Conservation (phyloP, 2,113 vertebrate species). For the Corythoichthys haematopterus region DNA sequence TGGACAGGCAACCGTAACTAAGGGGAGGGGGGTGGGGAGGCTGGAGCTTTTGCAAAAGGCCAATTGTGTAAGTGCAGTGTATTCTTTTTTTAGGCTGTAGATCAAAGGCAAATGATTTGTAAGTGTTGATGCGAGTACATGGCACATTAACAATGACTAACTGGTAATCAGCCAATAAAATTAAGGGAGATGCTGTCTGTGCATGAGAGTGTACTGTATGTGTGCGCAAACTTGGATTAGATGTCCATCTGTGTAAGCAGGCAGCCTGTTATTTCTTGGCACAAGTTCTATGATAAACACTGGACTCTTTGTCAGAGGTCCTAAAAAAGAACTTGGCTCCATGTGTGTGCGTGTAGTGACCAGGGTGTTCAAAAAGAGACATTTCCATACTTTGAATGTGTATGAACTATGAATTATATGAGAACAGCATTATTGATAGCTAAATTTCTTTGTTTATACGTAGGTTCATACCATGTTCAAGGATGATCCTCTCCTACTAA, state of each 20-base stretch:
- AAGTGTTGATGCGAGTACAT: constrained; percentile 12
- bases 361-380: neutral
- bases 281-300: constrained; percentile 48
- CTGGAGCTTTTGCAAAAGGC: too few relatives aligned
- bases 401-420: constrained; percentile 1
- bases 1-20: too few relatives aligned
- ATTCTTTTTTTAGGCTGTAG: constrained; percentile 7
- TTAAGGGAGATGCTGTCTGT: constrained; percentile 10
- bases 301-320: constrained; percentile 50
- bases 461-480: constrained; percentile 18
- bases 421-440: constrained; percentile 9
- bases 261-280: constrained; percentile 57
- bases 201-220: constrained; percentile 16
- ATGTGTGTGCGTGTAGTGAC: neutral
- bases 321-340: constrained; percentile 30
- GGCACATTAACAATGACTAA: constrained; percentile 17
- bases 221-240: constrained; percentile 18
- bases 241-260: constrained; percentile 41
- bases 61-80: too few relatives aligned
- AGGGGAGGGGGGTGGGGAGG: too few relatives aligned
- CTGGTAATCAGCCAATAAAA: constrained; percentile 5
- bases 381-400: constrained; percentile 15
- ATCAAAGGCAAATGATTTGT: constrained; percentile 31
- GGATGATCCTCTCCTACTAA: constrained; percentile 50
- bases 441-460: constrained; percentile 30